Conservation (phyloP, 2,113 vertebrate species). For the Silurus meridionalis region DNA sequence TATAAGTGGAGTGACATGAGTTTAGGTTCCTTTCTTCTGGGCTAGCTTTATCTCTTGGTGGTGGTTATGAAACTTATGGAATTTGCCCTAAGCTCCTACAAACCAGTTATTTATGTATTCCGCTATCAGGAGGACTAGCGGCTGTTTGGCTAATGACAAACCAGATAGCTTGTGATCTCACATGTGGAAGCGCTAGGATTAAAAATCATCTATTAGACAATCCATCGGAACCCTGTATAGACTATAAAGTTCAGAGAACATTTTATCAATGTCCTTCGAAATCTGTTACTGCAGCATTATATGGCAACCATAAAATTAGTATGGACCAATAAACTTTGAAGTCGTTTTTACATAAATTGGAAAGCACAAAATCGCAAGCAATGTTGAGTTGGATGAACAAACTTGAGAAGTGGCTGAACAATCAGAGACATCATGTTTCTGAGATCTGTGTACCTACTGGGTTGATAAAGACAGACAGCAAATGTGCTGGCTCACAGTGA, state of each 20-base stretch:
- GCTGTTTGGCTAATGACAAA: background rate
- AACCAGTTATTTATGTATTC: background rate
- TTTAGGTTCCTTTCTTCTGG: background rate
- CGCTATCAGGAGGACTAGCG: background rate
- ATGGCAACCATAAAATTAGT: background rate
- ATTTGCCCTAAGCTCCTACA: background rate
- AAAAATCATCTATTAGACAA: background rate
- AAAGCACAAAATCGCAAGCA: background rate
- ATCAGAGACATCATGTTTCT: background rate
- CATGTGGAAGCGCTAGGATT: background rate
- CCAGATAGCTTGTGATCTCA: background rate
- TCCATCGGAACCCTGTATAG: background rate
- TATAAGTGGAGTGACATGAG: background rate
- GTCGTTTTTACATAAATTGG: background rate
- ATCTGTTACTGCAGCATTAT: background rate
- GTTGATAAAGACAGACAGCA: background rate
- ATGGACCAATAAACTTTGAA: background rate
- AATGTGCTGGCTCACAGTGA: background rate
- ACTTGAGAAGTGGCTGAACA: background rate
- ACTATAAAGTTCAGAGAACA: background rate
- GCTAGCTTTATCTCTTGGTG: background rate
- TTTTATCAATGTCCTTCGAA: background rate
- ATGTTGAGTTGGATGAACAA: background rate
- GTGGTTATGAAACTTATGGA: background rate
- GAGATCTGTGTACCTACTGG: background rate